Evolutionary conservation across 2,113 vertebrate genomes (phyloP).

Genomic region (Microtus montanus): DNA sequence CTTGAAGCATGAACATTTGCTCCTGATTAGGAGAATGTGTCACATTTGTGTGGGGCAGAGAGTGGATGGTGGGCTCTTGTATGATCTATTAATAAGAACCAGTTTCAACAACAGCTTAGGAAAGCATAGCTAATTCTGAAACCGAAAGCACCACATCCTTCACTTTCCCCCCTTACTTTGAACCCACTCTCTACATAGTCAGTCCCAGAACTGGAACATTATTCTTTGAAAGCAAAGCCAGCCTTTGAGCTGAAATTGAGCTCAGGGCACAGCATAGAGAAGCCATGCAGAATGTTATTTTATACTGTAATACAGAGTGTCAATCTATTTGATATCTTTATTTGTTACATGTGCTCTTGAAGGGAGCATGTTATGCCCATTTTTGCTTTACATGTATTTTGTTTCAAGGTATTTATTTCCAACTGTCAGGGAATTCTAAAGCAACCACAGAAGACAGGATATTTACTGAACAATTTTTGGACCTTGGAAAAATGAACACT

Average conservation of each 20-base stretch:
- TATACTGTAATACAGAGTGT: constrained; percentile 77
- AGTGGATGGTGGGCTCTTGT: constrained; percentile 80
- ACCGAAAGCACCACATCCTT: constrained; percentile 87
- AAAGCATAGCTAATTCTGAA: constrained; percentile 85
- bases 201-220: constrained; percentile 69
- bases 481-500: background rate
- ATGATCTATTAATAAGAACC: constrained; percentile 89
- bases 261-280: constrained; percentile 76
- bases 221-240: constrained; percentile 85
- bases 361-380: constrained; percentile 61
- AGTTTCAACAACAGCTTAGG: constrained; percentile 85
- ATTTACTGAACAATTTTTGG: constrained; percentile 11
- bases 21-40: constrained; percentile 87
- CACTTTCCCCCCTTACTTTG: constrained; percentile 80
- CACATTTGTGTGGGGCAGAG: constrained; percentile 74
- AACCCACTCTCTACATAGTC: constrained; percentile 74
- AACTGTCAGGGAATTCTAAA: constrained; percentile 59
- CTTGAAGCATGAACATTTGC: constrained; percentile 85
- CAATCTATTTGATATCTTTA: constrained; percentile 80
- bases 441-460: constrained; percentile 36
- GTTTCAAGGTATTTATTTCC: constrained; percentile 51
- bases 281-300: constrained; percentile 81
- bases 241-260: constrained; percentile 79
- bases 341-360: constrained; percentile 77
- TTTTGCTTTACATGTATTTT: constrained; percentile 64